Percentiles rank a stretch among this genome's conserved stretches.
Evolutionary conservation across 2,113 vertebrate species (phyloP).

Genomic region (Meles meles): DNA sequence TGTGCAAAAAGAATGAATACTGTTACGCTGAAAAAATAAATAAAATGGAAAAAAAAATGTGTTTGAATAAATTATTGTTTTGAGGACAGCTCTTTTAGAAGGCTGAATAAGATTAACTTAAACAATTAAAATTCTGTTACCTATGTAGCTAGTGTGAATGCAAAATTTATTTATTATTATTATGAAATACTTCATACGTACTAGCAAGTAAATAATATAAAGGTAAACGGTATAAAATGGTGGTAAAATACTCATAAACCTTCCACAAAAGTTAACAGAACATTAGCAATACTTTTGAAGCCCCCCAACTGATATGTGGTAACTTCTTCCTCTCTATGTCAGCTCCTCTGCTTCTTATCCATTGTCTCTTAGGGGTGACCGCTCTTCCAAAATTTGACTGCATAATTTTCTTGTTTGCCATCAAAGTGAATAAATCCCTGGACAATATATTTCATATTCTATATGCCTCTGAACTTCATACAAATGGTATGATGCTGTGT

Average conservation of each 20-base stretch:
- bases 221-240: not conserved
- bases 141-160: not conserved
- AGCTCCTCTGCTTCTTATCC: not conserved
- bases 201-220: not conserved
- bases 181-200: not conserved
- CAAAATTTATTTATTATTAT: not conserved
- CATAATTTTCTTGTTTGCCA: not conserved
- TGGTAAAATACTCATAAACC: not conserved
- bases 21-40: too few species aligned
- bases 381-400: not conserved
- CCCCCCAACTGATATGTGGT: not conserved
- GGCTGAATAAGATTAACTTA: not conserved
- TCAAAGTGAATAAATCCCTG: not conserved
- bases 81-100: not conserved
- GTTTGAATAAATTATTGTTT: slow-evolving; percentile 8
- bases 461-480: not conserved
- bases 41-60: too few species aligned
- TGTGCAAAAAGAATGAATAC: too few species aligned
- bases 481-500: not conserved
- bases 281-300: not conserved
- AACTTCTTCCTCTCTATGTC: not conserved
- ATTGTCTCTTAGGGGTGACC: not conserved
- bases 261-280: not conserved
- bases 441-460: not conserved
- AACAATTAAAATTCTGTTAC: not conserved